These are phyloP conservation scores for Dendronephthya gigantea DNA, from an alignment of 64 coral and sea anemone genomes.

Conservation along the genomic window DNA sequence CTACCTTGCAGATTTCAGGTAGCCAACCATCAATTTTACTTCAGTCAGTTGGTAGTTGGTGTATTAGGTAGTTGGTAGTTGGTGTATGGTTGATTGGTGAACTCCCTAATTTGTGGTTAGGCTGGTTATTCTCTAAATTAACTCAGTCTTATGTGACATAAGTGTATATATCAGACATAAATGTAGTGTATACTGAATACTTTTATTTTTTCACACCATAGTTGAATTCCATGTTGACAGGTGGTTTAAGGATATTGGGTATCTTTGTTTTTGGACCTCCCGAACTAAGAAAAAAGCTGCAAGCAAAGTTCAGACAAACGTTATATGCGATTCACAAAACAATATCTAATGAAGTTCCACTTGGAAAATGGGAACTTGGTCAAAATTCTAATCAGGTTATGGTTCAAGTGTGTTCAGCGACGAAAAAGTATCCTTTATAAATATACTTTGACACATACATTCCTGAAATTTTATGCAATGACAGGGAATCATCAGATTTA, in stretches of 20 bases:
- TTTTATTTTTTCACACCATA: background rate
- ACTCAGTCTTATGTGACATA: no score
- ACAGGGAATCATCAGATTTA: no score
- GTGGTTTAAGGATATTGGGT: background rate
- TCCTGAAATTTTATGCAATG: background rate
- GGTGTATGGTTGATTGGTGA: no score
- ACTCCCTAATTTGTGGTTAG: no score
- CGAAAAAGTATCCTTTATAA: background rate
- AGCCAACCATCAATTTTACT: no score
- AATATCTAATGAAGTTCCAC: background rate
- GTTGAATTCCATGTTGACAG: background rate
- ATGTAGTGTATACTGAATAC: background rate
- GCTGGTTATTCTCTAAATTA: no score
- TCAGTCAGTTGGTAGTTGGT: no score
- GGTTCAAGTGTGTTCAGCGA: background rate
- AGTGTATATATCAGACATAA: no score
- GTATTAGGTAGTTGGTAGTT: no score
- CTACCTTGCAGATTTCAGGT: no score
- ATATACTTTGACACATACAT: background rate
- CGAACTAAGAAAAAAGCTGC: background rate
- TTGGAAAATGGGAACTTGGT: background rate
- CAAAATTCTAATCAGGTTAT: background rate
- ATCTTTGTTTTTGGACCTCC: constrained; percentile 1
- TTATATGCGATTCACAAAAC: background rate
- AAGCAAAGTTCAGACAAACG: background rate